phyloP scores from a whole-genome alignment of 1,140 invertebrate species.

The Heliconius eleuchia region DNA sequence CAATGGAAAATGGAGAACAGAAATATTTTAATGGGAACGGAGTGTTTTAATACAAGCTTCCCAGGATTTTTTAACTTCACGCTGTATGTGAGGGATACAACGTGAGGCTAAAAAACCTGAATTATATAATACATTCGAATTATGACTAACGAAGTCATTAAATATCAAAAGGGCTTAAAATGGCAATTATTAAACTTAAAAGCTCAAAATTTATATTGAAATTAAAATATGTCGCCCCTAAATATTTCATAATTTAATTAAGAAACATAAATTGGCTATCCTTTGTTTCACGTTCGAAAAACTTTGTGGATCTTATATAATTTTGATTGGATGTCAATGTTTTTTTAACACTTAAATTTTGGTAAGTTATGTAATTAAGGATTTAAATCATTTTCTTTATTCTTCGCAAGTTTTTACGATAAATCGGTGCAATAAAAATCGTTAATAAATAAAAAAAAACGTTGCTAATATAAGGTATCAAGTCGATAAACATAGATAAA shows the following conservation, averaged over 20 bases:
- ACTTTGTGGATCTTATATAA: neutral
- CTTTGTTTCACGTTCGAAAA: neutral
- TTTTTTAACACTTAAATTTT: neutral
- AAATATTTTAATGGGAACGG: too few relatives aligned
- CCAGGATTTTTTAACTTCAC: too few relatives aligned
- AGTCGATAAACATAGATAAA: too few relatives aligned
- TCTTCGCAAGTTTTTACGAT: too few relatives aligned
- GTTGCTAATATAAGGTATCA: too few relatives aligned
- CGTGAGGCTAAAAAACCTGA: neutral
- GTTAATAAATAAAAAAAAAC: too few relatives aligned
- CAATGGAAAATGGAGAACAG: too few relatives aligned
- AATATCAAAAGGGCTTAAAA: constrained; percentile 25
- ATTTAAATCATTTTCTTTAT: too few relatives aligned
- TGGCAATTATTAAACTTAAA: constrained; percentile 17
- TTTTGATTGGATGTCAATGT: neutral
- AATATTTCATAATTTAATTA: constrained; percentile 8
- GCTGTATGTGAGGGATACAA: too few relatives aligned
- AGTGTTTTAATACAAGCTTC: too few relatives aligned
- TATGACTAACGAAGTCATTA: constrained; percentile 19
- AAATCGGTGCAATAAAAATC: too few relatives aligned
- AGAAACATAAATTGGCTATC: neutral
- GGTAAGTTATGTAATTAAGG: neutral
- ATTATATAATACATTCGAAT: constrained; percentile 15
- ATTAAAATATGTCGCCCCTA: neutral
- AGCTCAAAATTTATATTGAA: neutral